Evolutionary conservation across 1,140 invertebrate genomes (phyloP), one percentile per base, ranked within the genome.

Genomic region (Ruditapes philippinarum): DNA sequence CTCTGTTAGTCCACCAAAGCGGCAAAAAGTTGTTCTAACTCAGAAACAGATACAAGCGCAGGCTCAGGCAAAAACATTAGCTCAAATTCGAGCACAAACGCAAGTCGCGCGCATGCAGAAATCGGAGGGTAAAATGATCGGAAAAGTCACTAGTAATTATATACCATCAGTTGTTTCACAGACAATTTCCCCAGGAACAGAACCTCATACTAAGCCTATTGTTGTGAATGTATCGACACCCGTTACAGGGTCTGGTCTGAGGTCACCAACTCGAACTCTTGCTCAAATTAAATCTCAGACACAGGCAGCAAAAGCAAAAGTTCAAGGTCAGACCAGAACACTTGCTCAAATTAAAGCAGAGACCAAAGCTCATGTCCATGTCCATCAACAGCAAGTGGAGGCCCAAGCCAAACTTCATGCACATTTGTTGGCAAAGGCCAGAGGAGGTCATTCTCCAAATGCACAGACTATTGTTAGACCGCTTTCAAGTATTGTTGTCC

Each of bases 281-380:
- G 95, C 95, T 74, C 94, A 95, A 89, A 95, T 95, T 36, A 95
- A 94, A 90, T 93, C 93, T 49, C 95, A 94, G 87, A 93, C 94
- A 51, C 93, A 94, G 90, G 94, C 94, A 28, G 92, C 92, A 12
- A 91, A 92, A 68, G 90, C 88, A 42, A 88, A 91, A 49, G 62
- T 79, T 0, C 89, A 92, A 40, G 90, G 89, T 49, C 94, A 94
- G 60, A 95, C 95, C 28, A 81, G 93, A 73, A 95, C 95, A 76
- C 89, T 95, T 45, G 94, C 94, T 76, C 93, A 95, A 90, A 95
- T 95, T 28, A 95, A 95, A 87, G 94, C 95, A 54, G 92, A 95
- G 88, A 95, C 94, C 11, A 93, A 94, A 86, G 94, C 93, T 36
- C 91, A 90, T 45, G 91, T 92, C 36, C 89, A 91, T 65, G 90